These are phyloP conservation scores for Myotis daubentonii DNA, from an alignment of 2,797 vertebrate species.

Conservation along the genomic window DNA sequence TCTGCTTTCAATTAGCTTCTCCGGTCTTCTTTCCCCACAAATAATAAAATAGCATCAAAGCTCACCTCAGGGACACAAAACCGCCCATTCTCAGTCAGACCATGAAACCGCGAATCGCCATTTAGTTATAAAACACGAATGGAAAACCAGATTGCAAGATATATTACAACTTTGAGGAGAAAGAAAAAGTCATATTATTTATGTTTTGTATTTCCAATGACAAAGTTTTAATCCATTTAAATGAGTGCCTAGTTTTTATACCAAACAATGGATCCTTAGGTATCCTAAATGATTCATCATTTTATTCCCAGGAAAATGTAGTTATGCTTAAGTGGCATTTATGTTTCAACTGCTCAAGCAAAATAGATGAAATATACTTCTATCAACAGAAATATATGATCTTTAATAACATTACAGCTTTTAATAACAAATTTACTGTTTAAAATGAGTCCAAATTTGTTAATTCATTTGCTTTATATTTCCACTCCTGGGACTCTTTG, in stretches of 20 bases:
- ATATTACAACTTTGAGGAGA: background rate
- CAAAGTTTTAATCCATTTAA: constrained; percentile 13
- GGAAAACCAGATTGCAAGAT: background rate
- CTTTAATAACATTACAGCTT: background rate
- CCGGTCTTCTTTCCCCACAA: background rate
- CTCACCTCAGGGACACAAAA: background rate
- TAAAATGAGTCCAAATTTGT: constrained; percentile 7
- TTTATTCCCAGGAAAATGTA: constrained; percentile 8
- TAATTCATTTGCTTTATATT: constrained; percentile 47
- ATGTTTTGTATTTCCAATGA: background rate
- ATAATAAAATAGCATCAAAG: background rate
- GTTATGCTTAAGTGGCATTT: background rate
- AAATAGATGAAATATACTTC: background rate
- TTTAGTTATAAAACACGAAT: background rate
- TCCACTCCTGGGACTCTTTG: background rate
- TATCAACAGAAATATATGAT: background rate
- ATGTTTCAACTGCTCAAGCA: background rate
- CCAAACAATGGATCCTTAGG: background rate
- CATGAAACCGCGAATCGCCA: background rate
- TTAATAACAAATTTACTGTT: background rate
- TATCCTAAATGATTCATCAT: background rate
- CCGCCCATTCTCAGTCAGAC: background rate
- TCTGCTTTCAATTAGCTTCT: background rate
- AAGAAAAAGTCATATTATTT: background rate
- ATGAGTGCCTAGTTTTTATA: background rate